A percentile compares a stretch with the other conserved stretches of the same genome.
Conservation (phyloP, 2,888 invertebrate species). For the Oscheius sp. region DNA sequence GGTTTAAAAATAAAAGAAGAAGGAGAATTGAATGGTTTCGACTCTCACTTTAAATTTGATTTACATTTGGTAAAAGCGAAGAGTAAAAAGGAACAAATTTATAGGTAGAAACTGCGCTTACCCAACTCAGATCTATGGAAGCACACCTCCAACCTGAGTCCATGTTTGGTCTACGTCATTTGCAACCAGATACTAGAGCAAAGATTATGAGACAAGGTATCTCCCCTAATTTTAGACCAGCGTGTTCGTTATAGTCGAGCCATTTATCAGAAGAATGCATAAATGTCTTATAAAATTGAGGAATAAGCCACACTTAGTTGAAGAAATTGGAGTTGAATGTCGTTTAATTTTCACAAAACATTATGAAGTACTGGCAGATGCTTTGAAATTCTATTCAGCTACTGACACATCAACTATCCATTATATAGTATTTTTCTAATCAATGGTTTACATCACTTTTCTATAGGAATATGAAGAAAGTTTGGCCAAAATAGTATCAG, state of each 20-base stretch:
- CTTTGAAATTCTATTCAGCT: constrained; percentile 34
- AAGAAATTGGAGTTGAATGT: constrained; percentile 8
- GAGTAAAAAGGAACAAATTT: neutral
- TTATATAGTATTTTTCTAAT: neutral
- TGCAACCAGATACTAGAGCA: constrained; percentile 15
- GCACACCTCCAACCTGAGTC: constrained; percentile 16
- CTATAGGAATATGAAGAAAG: constrained; percentile 31
- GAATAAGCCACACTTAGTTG: neutral
- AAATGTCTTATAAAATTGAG: constrained; percentile 25
- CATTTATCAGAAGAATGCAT: constrained; percentile 36
- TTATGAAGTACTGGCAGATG: constrained; percentile 46
- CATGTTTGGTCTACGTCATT: constrained; percentile 23
- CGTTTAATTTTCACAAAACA: constrained; percentile 39
- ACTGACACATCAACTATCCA: neutral
- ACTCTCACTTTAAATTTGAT: neutral
- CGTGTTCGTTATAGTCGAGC: neutral
- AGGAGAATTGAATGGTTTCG: constrained; percentile 34
- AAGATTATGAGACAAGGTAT: constrained; percentile 22
- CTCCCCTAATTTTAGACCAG: neutral
- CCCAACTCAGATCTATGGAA: constrained; percentile 42
- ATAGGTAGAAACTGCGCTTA: constrained; percentile 22
- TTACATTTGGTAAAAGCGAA: neutral
- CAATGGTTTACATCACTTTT: neutral
- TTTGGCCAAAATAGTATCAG: constrained; percentile 30
- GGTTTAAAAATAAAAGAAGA: constrained; percentile 37